A percentile compares a stretch with the other conserved stretches of the same genome.
Conservation (phyloP, 2,113 vertebrate genomes). For the Salvator merianae region DNA sequence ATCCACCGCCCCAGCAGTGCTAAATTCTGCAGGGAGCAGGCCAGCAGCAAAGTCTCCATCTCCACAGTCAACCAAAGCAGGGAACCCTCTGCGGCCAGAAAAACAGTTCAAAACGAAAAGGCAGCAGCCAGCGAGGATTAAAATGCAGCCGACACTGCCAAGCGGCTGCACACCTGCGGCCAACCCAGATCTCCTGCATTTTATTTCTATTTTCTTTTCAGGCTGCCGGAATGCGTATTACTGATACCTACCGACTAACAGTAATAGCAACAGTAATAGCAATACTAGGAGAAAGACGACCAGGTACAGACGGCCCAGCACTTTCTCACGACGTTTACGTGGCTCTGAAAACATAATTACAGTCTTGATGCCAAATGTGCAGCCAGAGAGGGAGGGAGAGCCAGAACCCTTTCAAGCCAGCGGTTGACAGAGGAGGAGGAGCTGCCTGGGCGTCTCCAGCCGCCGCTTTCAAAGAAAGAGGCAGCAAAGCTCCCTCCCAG, state of each 20-base stretch:
- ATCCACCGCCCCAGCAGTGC: no score
- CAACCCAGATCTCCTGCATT: background rate
- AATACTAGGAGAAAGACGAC: background rate
- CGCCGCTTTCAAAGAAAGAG: background rate
- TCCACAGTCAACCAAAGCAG: no score
- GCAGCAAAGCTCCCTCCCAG: background rate
- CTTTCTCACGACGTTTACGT: accelerated
- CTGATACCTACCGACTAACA: background rate
- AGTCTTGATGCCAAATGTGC: background rate
- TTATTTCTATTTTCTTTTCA: no score
- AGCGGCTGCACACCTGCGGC: background rate
- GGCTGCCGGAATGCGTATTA: background rate
- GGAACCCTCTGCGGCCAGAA: accelerated
- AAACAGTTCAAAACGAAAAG: background rate
- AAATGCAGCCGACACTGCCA: background rate
- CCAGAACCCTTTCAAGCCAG: background rate
- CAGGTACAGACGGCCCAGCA: accelerated
- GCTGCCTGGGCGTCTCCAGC: background rate
- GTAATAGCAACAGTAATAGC: background rate
- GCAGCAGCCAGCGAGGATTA: no score
- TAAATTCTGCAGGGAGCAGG: background rate
- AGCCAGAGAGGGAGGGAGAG: background rate
- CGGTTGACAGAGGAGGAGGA: background rate
- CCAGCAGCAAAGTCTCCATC: background rate
- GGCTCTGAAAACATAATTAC: background rate